Evolutionary conservation across 30 jellyfish, hydroid and myxozoan genomes (phyloP).

Genomic region (Hydractinia echinata): DNA sequence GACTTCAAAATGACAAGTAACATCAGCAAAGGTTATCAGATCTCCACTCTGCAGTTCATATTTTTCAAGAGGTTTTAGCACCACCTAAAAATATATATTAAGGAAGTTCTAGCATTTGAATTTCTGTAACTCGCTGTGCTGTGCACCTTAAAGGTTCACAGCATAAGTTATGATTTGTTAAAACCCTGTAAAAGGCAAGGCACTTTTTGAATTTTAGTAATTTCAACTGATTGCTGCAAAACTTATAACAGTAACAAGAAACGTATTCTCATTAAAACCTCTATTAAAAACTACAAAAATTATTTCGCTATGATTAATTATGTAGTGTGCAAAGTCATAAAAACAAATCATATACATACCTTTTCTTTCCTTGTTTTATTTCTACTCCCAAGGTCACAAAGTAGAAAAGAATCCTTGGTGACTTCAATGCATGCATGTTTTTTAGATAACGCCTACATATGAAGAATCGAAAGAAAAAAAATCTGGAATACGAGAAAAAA

Average conservation of each 20-base stretch:
- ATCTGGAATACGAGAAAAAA: neutral
- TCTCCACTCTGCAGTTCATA: constrained; percentile 1
- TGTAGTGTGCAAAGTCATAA: neutral
- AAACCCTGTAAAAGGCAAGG: no score
- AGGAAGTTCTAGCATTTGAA: no score
- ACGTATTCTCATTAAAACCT: no score
- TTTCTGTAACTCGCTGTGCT: no score
- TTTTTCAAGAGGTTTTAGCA: neutral
- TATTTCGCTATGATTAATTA: neutral
- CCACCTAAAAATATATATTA: neutral
- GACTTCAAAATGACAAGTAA: neutral
- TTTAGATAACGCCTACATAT: neutral
- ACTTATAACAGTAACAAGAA: no score
- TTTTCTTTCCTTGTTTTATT: constrained; percentile 9
- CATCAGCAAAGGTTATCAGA: constrained; percentile 11
- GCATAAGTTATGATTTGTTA: no score
- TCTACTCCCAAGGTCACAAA: neutral
- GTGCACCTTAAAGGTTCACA: no score
- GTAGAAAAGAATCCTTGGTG: neutral
- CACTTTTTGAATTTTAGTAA: no score
- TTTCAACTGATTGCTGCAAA: no score
- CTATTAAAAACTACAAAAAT: neutral
- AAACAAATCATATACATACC: neutral
- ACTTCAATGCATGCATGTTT: constrained; percentile 19
- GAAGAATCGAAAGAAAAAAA: neutral